A percentile compares a stretch with the other conserved stretches of the same genome.
Evolutionary conservation across 2,888 invertebrate genomes (phyloP).

Genomic region (Periphyllus acericola): DNA sequence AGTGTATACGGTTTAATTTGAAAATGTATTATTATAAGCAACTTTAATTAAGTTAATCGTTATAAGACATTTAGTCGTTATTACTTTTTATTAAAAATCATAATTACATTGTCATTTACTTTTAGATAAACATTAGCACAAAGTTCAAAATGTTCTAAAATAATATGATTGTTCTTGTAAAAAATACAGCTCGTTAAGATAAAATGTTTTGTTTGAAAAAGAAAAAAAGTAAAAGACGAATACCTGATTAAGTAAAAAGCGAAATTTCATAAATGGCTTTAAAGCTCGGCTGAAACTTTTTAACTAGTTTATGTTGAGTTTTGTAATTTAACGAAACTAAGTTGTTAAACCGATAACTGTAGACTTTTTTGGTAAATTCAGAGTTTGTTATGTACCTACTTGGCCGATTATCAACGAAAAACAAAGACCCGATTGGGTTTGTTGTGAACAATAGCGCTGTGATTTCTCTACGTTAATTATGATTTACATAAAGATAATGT

Average conservation of each 20-base stretch:
- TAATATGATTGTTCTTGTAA: conserved; percentile 28
- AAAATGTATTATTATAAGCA: conserved; percentile 10
- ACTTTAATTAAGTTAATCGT: conserved; percentile 45
- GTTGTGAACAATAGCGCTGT: not conserved
- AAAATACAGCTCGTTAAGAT: conserved; percentile 23
- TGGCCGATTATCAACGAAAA: not conserved
- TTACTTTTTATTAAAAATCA: conserved; percentile 42
- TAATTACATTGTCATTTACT: conserved; percentile 43
- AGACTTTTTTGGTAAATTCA: not conserved
- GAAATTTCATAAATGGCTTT: conserved; percentile 34
- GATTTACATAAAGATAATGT: not conserved
- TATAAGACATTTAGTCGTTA: not conserved
- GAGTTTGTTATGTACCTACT: not conserved
- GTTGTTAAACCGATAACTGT: conserved; percentile 25
- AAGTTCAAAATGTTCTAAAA: conserved; percentile 20
- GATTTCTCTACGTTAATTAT: not conserved
- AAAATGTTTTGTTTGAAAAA: conserved; percentile 37
- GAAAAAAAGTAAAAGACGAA: not conserved
- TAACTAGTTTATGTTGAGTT: conserved; percentile 30
- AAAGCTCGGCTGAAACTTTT: conserved; percentile 22
- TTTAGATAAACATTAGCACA: conserved; percentile 30
- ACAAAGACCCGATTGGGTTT: not conserved
- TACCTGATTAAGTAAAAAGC: conserved; percentile 12
- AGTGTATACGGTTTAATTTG: not conserved
- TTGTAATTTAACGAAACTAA: conserved; percentile 13